Evolutionary conservation across 2,888 invertebrate species (phyloP).

Genomic region (Oxyteleia sp.): DNA sequence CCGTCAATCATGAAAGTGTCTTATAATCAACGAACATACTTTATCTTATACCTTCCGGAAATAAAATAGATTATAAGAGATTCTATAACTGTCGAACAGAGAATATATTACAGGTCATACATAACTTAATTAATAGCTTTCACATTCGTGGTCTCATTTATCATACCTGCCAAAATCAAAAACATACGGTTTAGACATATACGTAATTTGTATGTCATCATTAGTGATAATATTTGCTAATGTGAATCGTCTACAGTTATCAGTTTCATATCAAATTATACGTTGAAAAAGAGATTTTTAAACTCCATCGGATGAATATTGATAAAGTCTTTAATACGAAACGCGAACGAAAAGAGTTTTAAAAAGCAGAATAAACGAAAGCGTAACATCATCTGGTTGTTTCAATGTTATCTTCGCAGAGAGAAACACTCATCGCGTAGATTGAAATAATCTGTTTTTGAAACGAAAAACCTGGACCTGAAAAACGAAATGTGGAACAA

Average conservation of each 20-base stretch:
- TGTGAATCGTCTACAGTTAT: conserved; percentile 1
- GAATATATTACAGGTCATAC: conserved; percentile 33
- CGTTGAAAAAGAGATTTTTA: background rate
- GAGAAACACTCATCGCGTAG: conserved; percentile 43
- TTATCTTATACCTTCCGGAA: background rate
- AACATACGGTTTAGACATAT: conserved; percentile 8
- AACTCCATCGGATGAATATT: conserved; percentile 20
- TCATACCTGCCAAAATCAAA: conserved; percentile 45
- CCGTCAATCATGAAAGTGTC: background rate
- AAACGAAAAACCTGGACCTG: conserved; percentile 18
- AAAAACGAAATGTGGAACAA: conserved; percentile 14
- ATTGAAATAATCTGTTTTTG: conserved; percentile 29
- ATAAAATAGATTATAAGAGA: conserved; percentile 2
- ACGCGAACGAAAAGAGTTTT: conserved; percentile 10
- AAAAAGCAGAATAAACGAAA: conserved; percentile 33
- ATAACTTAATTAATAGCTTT: conserved; percentile 50
- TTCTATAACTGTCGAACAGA: conserved; percentile 19
- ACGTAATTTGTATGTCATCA: conserved; percentile 34
- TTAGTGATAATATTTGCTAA: conserved; percentile 33
- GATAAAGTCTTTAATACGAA: conserved; percentile 20
- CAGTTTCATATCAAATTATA: conserved; percentile 9
- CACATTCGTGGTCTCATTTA: conserved; percentile 32
- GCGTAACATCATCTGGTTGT: conserved; percentile 28
- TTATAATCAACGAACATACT: background rate
- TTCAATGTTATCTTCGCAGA: conserved; percentile 24